A percentile compares a stretch with the other conserved stretches of the same genome.
These are phyloP conservation scores for Pogoniulus pusillus DNA, from an alignment of 2,797 vertebrate genomes.

Conservation along the genomic window DNA sequence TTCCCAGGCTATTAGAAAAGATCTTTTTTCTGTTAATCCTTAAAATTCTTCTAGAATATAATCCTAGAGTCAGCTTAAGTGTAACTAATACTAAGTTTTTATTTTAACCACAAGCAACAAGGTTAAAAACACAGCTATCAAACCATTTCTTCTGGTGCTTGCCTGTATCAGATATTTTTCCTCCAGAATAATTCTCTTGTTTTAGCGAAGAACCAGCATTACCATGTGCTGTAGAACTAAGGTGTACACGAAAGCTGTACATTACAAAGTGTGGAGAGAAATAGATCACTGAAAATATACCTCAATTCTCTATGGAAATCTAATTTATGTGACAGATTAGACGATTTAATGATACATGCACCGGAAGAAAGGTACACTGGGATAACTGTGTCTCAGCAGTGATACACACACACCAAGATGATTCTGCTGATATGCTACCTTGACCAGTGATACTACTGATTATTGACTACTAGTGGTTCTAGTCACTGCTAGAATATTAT, in stretches of 20 bases:
- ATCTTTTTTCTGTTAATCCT: conserved; percentile 61
- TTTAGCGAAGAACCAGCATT: neutral
- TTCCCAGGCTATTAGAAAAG: conserved; percentile 75
- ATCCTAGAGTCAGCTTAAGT: conserved; percentile 73
- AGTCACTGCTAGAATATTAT: neutral
- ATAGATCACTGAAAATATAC: neutral
- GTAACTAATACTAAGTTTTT: conserved; percentile 74
- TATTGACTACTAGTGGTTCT: neutral
- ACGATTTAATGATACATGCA: neutral
- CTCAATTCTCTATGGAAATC: neutral
- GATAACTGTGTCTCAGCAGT: neutral
- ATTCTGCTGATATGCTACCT: neutral
- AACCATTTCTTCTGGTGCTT: conserved; percentile 3
- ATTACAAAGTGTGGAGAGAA: neutral
- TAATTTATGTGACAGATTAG: neutral
- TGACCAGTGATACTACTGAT: no score
- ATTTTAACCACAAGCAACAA: conserved; percentile 23
- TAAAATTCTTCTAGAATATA: conserved; percentile 71
- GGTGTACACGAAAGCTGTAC: neutral
- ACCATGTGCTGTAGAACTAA: neutral
- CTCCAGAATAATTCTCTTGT: neutral
- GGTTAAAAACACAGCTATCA: conserved; percentile 12
- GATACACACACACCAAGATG: neutral
- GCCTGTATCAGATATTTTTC: neutral
- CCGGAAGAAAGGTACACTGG: neutral